These are phyloP conservation scores for Chelon labrosus DNA, from an alignment of 2,797 vertebrate genomes.

Conservation along the genomic window DNA sequence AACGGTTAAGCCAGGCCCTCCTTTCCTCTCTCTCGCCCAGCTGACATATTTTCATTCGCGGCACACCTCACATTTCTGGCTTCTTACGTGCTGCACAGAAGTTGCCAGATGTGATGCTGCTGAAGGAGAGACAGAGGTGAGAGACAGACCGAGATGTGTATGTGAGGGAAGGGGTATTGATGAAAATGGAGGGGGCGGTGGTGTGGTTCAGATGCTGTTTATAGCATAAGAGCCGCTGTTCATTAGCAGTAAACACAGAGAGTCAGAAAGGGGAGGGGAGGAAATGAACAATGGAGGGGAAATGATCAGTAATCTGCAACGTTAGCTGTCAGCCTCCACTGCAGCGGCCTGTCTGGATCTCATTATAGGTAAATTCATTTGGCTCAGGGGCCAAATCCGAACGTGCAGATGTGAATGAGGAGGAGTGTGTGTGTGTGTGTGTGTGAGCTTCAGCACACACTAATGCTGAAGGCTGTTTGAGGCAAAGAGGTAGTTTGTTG, in stretches of 20 bases:
- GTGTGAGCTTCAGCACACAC: not conserved
- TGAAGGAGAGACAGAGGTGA: constrained; percentile 44
- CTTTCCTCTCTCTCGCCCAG: constrained; percentile 22
- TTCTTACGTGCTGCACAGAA: constrained; percentile 29
- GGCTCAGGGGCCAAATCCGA: constrained; percentile 22
- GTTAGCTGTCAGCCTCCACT: constrained; percentile 52
- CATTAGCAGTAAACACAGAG: constrained; percentile 51
- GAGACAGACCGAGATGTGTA: constrained; percentile 11
- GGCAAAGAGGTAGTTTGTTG: constrained; percentile 18
- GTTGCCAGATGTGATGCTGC: constrained; percentile 55
- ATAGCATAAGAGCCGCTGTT: constrained; percentile 44
- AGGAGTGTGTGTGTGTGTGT: constrained; percentile 15
- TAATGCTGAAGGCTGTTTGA: constrained; percentile 8
- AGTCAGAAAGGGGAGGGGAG: constrained; percentile 40
- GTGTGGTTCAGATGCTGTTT: constrained; percentile 43
- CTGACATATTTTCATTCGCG: constrained; percentile 40
- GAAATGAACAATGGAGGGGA: constrained; percentile 71
- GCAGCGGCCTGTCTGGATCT: constrained; percentile 64
- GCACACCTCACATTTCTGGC: constrained; percentile 51
- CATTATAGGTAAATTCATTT: constrained; percentile 67
- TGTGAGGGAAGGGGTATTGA: constrained; percentile 11
- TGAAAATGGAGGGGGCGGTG: constrained; percentile 17
- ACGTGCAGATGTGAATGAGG: constrained; percentile 19
- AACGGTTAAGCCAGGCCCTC: constrained; percentile 31
- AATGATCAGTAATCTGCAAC: constrained; percentile 66